Conservation (phyloP, 1,140 invertebrate genomes). For the Babylonia areolata region DNA sequence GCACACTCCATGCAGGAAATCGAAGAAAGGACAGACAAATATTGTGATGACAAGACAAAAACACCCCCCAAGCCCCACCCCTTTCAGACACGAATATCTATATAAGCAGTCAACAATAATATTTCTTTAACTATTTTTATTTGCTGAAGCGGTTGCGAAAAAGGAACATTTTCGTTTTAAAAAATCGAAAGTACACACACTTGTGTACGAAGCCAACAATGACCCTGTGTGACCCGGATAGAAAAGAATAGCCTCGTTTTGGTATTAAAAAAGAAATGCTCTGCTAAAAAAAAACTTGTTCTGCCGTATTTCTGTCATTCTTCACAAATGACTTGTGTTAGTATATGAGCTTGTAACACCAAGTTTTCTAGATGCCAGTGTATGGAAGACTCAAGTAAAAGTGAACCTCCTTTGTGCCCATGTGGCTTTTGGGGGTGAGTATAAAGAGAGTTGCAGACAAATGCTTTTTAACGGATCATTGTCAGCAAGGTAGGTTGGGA, state of each 20-base stretch:
- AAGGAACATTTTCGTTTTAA: too few relatives aligned
- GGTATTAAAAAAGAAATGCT: neutral
- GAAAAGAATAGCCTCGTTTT: slow-evolving; percentile 28
- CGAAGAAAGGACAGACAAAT: too few relatives aligned
- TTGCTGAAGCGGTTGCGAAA: too few relatives aligned
- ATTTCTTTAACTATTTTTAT: too few relatives aligned
- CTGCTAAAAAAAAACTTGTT: slow-evolving; percentile 52
- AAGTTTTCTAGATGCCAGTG: slow-evolving; percentile 50
- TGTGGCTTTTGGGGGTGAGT: slow-evolving; percentile 75
- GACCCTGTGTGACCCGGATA: slow-evolving; percentile 29
- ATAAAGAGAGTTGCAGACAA: neutral
- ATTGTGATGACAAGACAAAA: too few relatives aligned
- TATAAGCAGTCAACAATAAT: too few relatives aligned
- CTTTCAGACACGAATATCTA: too few relatives aligned
- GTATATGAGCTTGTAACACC: slow-evolving; percentile 13
- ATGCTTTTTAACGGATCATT: slow-evolving; percentile 31
- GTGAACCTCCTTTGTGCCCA: slow-evolving; percentile 67
- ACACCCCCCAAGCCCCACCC: too few relatives aligned
- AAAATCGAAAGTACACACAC: too few relatives aligned
- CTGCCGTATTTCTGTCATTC: slow-evolving; percentile 56
- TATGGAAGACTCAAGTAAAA: slow-evolving; percentile 73
- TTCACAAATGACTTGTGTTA: slow-evolving; percentile 38
- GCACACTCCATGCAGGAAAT: too few relatives aligned
- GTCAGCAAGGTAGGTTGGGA: slow-evolving; percentile 38
- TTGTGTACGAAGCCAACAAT: neutral